Percentiles rank a stretch among this genome's conserved stretches.
phyloP scores from a whole-genome alignment of 1,140 invertebrate genomes.

The Drosophila punjabiensis region DNA sequence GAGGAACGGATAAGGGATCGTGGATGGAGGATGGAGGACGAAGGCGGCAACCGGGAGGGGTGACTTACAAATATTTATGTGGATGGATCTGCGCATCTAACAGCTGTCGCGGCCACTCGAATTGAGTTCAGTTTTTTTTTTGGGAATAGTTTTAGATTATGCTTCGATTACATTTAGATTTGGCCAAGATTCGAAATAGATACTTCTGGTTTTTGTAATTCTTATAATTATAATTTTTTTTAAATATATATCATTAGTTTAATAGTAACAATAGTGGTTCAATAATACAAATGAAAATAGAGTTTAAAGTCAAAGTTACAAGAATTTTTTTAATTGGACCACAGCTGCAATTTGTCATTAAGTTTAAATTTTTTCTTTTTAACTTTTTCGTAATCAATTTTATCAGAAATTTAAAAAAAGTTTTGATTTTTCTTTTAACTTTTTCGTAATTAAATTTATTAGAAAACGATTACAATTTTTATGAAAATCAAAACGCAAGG shows the following conservation, averaged over 20 bases:
- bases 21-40: conserved; percentile 2
- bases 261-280: neutral
- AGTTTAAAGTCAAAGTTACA: neutral
- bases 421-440: too few species aligned
- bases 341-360: too few species aligned
- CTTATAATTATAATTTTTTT: neutral
- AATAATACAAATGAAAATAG: neutral
- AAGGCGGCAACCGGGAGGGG: conserved; percentile 29
- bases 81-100: conserved; percentile 30
- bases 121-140: too few species aligned
- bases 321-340: too few species aligned
- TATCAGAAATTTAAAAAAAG: too few species aligned
- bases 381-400: too few species aligned
- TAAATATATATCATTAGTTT: neutral
- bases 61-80: conserved; percentile 50
- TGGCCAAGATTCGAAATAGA: conserved; percentile 1
- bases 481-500: too few species aligned
- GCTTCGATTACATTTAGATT: conserved; percentile 27
- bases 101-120: conserved; percentile 24
- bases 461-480: too few species aligned
- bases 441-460: too few species aligned
- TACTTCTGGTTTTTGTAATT: neutral
- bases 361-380: too few species aligned
- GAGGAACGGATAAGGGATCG: conserved; percentile 7
- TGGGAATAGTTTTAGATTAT: conserved; percentile 8